Conservation (phyloP, 2,888 invertebrate species). For the Pyrrhosoma nymphula region DNA sequence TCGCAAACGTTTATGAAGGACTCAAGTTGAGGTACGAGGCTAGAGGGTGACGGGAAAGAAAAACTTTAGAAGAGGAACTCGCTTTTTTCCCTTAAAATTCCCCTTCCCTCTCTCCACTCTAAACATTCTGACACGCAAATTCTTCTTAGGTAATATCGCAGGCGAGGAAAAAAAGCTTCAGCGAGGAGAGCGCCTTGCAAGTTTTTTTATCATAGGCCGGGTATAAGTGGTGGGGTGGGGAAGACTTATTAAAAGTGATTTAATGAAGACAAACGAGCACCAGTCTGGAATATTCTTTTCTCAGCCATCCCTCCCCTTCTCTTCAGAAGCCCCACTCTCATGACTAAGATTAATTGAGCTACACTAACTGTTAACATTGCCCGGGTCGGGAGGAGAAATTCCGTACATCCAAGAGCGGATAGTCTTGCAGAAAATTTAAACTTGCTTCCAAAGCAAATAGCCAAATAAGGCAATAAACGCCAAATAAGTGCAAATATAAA, state of each 20-base stretch:
- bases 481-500: no score
- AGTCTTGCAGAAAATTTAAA: not conserved
- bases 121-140: conserved; percentile 16
- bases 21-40: not conserved
- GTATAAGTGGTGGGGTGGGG: not conserved
- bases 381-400: not conserved
- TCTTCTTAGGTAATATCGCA: conserved; percentile 20
- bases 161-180: not conserved
- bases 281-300: conserved; percentile 8
- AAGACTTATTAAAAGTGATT: conserved; percentile 31
- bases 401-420: not conserved
- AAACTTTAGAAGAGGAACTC: not conserved
- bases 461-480: no score
- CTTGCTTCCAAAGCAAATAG: no score
- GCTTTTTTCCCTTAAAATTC: not conserved
- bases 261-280: conserved; percentile 30
- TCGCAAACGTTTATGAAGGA: not conserved
- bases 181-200: not conserved
- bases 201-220: not conserved
- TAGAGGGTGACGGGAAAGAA: not conserved
- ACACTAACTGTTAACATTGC: not conserved
- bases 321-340: not conserved
- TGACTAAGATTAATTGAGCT: conserved; percentile 35
- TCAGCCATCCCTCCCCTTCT: not conserved
- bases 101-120: not conserved